Evolutionary conservation across 1,140 invertebrate species (phyloP), one percentile per base, ranked within the genome.

Genomic region (Trypoxylus dichotomus): DNA sequence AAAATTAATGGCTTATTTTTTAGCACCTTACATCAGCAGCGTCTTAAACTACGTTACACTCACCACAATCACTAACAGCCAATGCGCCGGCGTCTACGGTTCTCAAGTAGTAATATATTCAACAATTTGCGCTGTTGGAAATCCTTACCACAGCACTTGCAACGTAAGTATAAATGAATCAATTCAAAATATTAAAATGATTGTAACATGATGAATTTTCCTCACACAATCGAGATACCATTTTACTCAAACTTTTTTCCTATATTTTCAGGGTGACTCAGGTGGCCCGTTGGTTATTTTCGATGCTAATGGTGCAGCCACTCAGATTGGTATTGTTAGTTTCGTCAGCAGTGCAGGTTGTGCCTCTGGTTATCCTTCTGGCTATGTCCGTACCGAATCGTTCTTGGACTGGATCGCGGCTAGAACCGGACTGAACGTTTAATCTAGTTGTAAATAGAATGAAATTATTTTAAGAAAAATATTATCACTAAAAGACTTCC

Each of bases 371-470:
- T 77, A 83, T 24, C 90, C 90, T 0, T 87, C 88, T 19, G 90
- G 89, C 0, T 91, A 90, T 80, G 88, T 87, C 0, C 85, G 90
- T 25, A 88, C 90, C 19, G 87, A 88, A 76, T 78, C 80, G 11
- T 87, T 88, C 78, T 78, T 89, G 13, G 80, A 86, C 77, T 91
- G 90, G 89, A 90, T 91, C 76, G 85, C 84, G 68, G 81, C 85
- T n/a, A 83, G 87, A 32, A 89, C 89, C 21, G 89, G 88, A 29
- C 85, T 89, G 6, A 1, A 54, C 15, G 72, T 74, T 24, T 37
- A 74, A 74, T 13, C 41, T 41, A 74, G 15, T 74, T 74, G 32
- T 74, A 13, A 42, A 41, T 41, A 41, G 10, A n/a, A 37, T 29
- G 3, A 32, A n/a, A 74, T 21, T 13, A 74, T 42, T 37, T 74